These are phyloP conservation scores for Neostethus bicornis DNA, from an alignment of 2,797 vertebrate species.

Conservation along the genomic window DNA sequence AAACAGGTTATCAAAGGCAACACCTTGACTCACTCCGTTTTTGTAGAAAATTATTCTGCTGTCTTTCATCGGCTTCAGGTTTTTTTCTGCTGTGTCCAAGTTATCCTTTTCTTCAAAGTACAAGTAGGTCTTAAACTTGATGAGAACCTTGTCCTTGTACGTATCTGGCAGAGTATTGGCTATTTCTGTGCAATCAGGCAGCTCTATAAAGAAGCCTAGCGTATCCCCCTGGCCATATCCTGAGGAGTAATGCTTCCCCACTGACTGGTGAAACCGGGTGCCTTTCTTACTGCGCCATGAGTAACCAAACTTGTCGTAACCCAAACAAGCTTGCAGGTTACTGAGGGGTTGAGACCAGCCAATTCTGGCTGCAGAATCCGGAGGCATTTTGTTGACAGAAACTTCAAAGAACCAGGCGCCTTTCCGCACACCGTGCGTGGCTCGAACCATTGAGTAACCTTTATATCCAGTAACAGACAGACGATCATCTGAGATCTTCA, in stretches of 20 bases:
- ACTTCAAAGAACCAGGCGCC: conserved; percentile 97
- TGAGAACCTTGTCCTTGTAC: conserved; percentile 98
- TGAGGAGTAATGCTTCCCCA: conserved; percentile 92
- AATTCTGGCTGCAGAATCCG: conserved; percentile 90
- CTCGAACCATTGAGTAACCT: conserved; percentile 97
- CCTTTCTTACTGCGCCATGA: conserved; percentile 99
- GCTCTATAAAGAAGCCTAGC: conserved; percentile 91
- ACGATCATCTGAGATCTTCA: conserved; percentile 97
- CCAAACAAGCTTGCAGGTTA: conserved; percentile 95
- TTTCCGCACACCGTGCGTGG: conserved; percentile 91
- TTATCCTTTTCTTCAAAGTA: conserved; percentile 99
- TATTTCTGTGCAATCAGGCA: conserved; percentile 90
- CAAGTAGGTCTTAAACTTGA: conserved; percentile 98
- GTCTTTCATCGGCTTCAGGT: conserved; percentile 83
- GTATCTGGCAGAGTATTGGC: conserved; percentile 94
- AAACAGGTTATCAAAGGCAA: conserved; percentile 93
- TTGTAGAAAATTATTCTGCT: conserved; percentile 97
- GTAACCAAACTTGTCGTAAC: conserved; percentile 99
- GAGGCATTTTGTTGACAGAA: conserved; percentile 93
- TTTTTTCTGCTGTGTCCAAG: conserved; percentile 97
- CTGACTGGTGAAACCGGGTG: conserved; percentile 95
- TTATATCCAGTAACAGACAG: conserved; percentile 95
- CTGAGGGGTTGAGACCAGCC: conserved; percentile 97
- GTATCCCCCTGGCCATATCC: conserved; percentile 91
- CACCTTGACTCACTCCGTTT: conserved; percentile 91